Conservation (phyloP, 1,140 invertebrate species). For the Ceratina japonica region DNA sequence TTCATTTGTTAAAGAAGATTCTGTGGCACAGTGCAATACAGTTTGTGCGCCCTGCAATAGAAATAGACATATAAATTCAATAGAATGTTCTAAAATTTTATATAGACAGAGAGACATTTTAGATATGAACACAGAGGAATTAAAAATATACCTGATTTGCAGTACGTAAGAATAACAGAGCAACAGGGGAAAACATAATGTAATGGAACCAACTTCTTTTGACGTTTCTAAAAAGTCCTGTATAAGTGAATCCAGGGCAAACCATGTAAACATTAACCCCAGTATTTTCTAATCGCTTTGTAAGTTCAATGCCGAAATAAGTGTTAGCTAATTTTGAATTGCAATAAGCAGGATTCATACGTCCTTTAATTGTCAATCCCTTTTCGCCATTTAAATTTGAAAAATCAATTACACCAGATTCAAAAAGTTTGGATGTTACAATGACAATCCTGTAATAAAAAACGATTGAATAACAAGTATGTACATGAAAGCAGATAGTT, state of each 20-base stretch:
- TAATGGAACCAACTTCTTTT: slow-evolving; percentile 86
- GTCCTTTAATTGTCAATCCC: slow-evolving; percentile 76
- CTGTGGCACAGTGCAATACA: slow-evolving; percentile 87
- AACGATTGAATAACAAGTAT: slow-evolving; percentile 17
- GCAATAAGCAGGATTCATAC: slow-evolving; percentile 85
- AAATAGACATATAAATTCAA: neutral
- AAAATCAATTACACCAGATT: slow-evolving; percentile 86
- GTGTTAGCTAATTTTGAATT: slow-evolving; percentile 90
- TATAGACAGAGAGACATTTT: neutral
- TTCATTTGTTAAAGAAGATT: slow-evolving; percentile 82
- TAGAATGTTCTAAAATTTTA: too few relatives aligned
- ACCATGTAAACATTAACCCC: slow-evolving; percentile 87
- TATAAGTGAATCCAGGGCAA: slow-evolving; percentile 93
- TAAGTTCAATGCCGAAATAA: slow-evolving; percentile 84
- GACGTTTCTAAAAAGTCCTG: slow-evolving; percentile 86
- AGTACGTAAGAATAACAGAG: slow-evolving; percentile 85
- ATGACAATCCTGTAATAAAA: slow-evolving; percentile 79
- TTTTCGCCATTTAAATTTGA: slow-evolving; percentile 84
- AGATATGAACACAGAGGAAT: neutral
- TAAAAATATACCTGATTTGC: slow-evolving; percentile 83
- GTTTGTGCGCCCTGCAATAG: slow-evolving; percentile 87
- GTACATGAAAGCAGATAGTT: slow-evolving; percentile 1
- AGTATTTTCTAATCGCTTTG: slow-evolving; percentile 80
- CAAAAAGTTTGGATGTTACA: slow-evolving; percentile 81
- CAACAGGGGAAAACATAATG: slow-evolving; percentile 84